phyloP scores from a whole-genome alignment of 2,888 invertebrate genomes.

The Plemyria rubiginata region DNA sequence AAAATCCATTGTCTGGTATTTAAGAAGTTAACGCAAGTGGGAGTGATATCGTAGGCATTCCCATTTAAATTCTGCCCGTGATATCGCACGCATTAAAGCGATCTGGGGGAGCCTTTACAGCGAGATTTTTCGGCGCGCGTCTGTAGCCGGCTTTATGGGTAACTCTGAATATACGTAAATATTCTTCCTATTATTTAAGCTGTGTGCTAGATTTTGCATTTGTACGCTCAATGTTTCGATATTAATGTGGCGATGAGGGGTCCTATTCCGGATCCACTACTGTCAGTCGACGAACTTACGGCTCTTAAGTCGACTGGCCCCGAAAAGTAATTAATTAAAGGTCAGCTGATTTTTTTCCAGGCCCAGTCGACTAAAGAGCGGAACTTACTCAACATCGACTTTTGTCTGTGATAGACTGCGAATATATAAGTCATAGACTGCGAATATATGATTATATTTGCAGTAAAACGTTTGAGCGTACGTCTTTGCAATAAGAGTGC shows the following conservation, averaged over 20 bases:
- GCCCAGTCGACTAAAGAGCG: no score
- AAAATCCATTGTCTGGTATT: no score
- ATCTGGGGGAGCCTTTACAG: background rate
- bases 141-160: slow-evolving; percentile 6
- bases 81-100: background rate
- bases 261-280: no score
- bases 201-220: slow-evolving; percentile 7
- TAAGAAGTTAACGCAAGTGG: no score
- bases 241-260: background rate
- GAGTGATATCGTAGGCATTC: background rate
- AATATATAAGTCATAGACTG: no score
- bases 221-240: slow-evolving; percentile 14
- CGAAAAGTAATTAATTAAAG: no score
- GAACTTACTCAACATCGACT: no score
- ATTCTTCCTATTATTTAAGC: slow-evolving; percentile 23
- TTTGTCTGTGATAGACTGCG: no score
- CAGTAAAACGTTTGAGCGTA: slow-evolving; percentile 10
- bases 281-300: no score
- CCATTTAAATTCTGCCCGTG: no score
- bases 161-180: slow-evolving; percentile 30
- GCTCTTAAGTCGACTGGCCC: no score
- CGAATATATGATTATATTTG: background rate
- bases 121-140: slow-evolving; percentile 5
- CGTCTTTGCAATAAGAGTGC: slow-evolving; percentile 2
- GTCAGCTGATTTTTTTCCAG: no score